phyloP scores from a whole-genome alignment of 2,113 vertebrate genomes.

The Pandion haliaetus region DNA sequence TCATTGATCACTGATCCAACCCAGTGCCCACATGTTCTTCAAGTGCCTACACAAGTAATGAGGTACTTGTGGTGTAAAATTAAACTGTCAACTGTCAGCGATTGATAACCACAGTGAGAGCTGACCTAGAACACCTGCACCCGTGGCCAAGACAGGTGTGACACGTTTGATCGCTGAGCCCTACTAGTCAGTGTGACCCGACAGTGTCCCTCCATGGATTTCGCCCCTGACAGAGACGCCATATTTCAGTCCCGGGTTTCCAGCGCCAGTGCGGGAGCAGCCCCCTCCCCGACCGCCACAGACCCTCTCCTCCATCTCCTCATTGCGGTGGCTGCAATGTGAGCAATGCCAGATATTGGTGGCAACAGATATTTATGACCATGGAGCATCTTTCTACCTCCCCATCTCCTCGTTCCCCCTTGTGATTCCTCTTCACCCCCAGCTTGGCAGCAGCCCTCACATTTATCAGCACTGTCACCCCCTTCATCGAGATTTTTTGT shows the following conservation, averaged over 20 bases:
- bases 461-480: neutral
- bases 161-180: constrained; percentile 87
- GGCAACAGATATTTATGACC: neutral
- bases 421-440: neutral
- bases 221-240: constrained; percentile 60
- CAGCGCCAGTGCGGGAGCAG: neutral
- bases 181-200: constrained; percentile 81
- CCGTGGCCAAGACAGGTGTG: constrained; percentile 89
- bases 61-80: constrained; percentile 98
- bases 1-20: constrained; percentile 99
- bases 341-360: neutral
- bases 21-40: constrained; percentile 96
- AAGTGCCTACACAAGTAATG: constrained; percentile 95
- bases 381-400: neutral
- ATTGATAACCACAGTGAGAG: constrained; percentile 97
- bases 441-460: neutral
- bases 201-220: constrained; percentile 75
- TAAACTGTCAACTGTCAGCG: constrained; percentile 99
- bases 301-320: neutral
- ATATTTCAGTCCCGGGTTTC: constrained; percentile 58
- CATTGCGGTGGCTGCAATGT: neutral
- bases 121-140: constrained; percentile 92
- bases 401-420: neutral
- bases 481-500: neutral
- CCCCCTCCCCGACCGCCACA: neutral